Base-by-base conservation (phyloP, 2,888 invertebrate genomes). In the Eupithecia inturbata region DNA sequence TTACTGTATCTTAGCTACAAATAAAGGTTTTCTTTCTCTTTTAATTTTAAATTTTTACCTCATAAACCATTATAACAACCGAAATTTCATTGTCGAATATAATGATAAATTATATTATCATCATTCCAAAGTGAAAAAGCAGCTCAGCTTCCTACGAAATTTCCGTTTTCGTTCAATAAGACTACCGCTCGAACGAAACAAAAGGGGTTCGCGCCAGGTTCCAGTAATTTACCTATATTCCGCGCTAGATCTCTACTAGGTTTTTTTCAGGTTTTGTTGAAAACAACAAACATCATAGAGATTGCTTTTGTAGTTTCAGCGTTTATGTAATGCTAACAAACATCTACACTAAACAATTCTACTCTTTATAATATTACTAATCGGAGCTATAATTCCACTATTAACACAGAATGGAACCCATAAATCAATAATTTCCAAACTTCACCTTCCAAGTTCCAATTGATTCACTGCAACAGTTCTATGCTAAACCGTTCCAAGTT, bases 401-500 rank as follows among this genome's bases (percentile, higher is more conserved):
- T 62, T 31, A 31, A 31, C 62, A 31, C 53, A 28, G 16, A 31
- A 31, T 31, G 62, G 31, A 19, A 31, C 62, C 31, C 16, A 57
- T 62, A 62, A 62, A 62, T 62, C 62, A 62, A 62, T 31, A 62
- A 31, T 31, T 62, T 62, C 31, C 2, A 10, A 31, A 62, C 19
- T 62, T 14, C 14, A 39, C 39, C 39, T 12, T 39, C 60, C 31
- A 62, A 62, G 62, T 19, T 19, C 14, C 19, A 19, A 62, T 62
- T 62, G 62, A 62, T 31, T 31, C 22, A 39, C 36, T 22, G n/a
- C 36, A n/a, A 31, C 62, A 33, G 19, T 12, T 36, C 39, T 22
- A 66, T 22, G 64, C 64, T 39, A 26, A 66, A 9, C 66, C 22
- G 39, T 39, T 16, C 14, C 39, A 39, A 39, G 36, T 66, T 39